Evolutionary conservation across 2,888 invertebrate genomes (phyloP), one percentile per base, ranked within the genome.

Genomic region (Alloscopus bannaensis): DNA sequence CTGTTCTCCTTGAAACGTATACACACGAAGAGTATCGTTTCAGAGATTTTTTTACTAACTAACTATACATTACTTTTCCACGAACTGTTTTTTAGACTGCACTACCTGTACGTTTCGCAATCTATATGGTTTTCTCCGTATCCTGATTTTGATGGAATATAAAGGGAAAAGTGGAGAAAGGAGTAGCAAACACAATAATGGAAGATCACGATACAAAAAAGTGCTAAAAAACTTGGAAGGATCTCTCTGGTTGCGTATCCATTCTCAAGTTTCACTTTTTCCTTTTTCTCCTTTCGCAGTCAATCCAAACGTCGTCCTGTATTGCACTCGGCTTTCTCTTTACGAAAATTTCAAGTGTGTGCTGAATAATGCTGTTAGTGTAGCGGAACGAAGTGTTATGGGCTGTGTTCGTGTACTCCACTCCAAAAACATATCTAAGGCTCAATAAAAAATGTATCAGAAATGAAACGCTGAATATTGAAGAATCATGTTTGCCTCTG

Each of bases 1-100:
- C 66, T 66, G 73, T 57, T 73, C 62, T 73, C 22, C 40, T 60
- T n/a, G n/a, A n/a, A n/a, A n/a, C n/a, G n/a, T n/a, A n/a, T n/a
- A n/a, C n/a, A n/a, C n/a, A n/a, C n/a, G n/a, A n/a, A n/a, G n/a
- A n/a, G n/a, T n/a, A n/a, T n/a, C n/a, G n/a, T n/a, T n/a, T n/a
- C n/a, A n/a, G n/a, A n/a, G n/a, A n/a, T n/a, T n/a, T n/a, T n/a
- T n/a, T n/a, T n/a, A n/a, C n/a, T n/a, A n/a, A n/a, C n/a, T n/a
- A n/a, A n/a, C n/a, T n/a, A n/a, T n/a, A n/a, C 24, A 20, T 26
- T 22, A 6, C 24, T 57, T 26, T 57, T 57, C 13, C 57, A 24
- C 57, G 6, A n/a, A n/a, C n/a, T n/a, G n/a, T n/a, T n/a, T n/a
- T n/a, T n/a, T n/a, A n/a, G n/a, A n/a, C n/a, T n/a, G n/a, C n/a